These are phyloP conservation scores for Astropecten irregularis DNA, from an alignment of 53 echinoderm and acorn worm species.

Conservation along the genomic window DNA sequence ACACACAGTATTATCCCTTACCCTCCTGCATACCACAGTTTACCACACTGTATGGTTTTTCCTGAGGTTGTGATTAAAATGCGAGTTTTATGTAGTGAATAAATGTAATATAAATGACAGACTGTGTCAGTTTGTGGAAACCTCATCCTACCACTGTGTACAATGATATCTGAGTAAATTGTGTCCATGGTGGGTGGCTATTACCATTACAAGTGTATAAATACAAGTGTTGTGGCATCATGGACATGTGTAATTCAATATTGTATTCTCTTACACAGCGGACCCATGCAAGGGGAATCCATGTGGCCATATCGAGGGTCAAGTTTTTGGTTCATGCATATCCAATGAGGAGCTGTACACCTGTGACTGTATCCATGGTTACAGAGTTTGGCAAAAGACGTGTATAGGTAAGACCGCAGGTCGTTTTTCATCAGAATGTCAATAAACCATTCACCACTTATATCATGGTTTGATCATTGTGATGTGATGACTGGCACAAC, in stretches of 20 bases:
- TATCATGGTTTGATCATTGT: background rate
- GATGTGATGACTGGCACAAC: background rate
- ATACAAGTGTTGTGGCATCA: no score
- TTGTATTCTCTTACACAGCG: background rate
- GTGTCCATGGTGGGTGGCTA: background rate
- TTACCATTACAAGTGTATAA: background rate
- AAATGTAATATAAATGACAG: no score
- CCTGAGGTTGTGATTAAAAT: no score
- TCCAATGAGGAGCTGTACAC: background rate
- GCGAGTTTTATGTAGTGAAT: no score
- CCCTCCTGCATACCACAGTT: no score
- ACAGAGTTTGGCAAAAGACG: background rate
- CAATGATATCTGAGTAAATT: no score
- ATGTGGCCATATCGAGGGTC: background rate
- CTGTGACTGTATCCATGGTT: background rate
- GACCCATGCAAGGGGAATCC: constrained; percentile 30
- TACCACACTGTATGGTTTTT: no score
- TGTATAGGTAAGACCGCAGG: background rate
- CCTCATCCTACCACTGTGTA: no score
- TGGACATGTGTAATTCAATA: background rate
- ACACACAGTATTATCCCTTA: no score
- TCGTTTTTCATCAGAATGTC: background rate
- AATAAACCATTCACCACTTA: background rate
- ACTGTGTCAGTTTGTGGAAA: no score
- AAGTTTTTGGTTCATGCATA: constrained; percentile 3